Percentiles rank a stretch among this genome's conserved stretches.
Evolutionary conservation across 2,888 invertebrate genomes (phyloP).

Genomic region (Drymonia ruficornis): DNA sequence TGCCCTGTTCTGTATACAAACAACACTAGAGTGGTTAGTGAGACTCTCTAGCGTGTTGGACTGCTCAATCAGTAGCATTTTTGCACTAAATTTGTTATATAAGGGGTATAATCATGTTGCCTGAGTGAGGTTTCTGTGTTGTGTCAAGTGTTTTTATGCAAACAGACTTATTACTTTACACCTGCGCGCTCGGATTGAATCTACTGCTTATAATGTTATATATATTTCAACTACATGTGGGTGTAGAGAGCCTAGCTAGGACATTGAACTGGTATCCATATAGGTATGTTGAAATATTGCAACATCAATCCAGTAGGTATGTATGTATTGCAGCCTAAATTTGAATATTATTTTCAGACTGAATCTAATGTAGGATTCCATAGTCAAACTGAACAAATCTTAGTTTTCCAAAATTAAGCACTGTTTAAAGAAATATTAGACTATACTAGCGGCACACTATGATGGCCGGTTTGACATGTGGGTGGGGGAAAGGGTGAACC

Average conservation of each 20-base stretch:
- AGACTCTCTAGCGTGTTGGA: background rate
- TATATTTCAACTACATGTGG: background rate
- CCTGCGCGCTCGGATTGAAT: background rate
- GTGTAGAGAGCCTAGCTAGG: background rate
- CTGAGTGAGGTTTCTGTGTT: background rate
- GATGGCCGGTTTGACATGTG: too few species aligned
- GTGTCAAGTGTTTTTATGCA: constrained; percentile 1
- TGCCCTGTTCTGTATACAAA: constrained; percentile 4
- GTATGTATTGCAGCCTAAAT: too few species aligned
- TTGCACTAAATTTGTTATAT: background rate
- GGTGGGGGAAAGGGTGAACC: too few species aligned
- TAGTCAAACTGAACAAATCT: too few species aligned
- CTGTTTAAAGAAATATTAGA: too few species aligned
- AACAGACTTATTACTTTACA: background rate
- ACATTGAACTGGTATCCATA: background rate
- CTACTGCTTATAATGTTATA: background rate
- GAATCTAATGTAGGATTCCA: too few species aligned
- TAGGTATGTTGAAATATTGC: background rate
- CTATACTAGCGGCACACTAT: too few species aligned
- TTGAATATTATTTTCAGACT: too few species aligned
- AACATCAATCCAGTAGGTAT: too few species aligned
- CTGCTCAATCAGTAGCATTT: background rate
- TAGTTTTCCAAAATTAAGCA: too few species aligned
- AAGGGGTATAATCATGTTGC: background rate
- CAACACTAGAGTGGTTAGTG: background rate